Percentiles rank a stretch among this genome's conserved stretches.
Evolutionary conservation across 2,113 vertebrate species (phyloP).

Genomic region (Lethenteron reissneri): DNA sequence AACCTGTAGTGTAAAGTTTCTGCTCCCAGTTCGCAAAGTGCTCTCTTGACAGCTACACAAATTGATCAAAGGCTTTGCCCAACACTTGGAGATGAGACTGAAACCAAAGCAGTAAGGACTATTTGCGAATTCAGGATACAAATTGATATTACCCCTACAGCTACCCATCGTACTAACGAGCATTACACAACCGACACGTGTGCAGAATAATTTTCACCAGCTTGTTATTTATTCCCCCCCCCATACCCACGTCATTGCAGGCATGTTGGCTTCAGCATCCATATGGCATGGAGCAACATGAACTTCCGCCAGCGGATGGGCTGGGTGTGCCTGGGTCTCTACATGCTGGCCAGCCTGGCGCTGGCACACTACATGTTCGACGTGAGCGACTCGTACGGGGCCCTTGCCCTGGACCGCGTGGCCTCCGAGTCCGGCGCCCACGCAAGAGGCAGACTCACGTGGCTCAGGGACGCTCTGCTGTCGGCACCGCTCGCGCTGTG

Average conservation of each 20-base stretch:
- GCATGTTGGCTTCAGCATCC: not conserved
- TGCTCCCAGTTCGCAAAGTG: no score
- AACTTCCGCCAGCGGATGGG: conserved; percentile 98
- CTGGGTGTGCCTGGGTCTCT: conserved; percentile 68
- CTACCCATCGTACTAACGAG: no score
- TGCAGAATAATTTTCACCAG: not conserved
- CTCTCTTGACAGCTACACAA: no score
- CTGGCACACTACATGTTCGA: conserved; percentile 76
- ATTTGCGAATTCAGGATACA: no score
- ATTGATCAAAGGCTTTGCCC: no score
- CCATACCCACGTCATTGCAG: not conserved
- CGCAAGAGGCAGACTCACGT: conserved; percentile 24
- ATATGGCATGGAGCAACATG: conserved; percentile 97
- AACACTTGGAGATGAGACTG: no score
- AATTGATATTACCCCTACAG: no score
- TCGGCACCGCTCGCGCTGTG: conserved; percentile 72
- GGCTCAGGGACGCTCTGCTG: conserved; percentile 36
- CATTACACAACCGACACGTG: no score
- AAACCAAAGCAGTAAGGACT: no score
- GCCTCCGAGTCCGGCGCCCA: conserved; percentile 32
- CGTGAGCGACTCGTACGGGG: conserved; percentile 61
- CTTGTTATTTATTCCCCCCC: not conserved
- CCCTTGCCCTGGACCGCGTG: conserved; percentile 50
- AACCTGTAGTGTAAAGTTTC: no score
- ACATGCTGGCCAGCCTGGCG: conserved; percentile 49